These are phyloP conservation scores for Chromobotia macracanthus DNA, from an alignment of 2,797 vertebrate species.

Conservation along the genomic window DNA sequence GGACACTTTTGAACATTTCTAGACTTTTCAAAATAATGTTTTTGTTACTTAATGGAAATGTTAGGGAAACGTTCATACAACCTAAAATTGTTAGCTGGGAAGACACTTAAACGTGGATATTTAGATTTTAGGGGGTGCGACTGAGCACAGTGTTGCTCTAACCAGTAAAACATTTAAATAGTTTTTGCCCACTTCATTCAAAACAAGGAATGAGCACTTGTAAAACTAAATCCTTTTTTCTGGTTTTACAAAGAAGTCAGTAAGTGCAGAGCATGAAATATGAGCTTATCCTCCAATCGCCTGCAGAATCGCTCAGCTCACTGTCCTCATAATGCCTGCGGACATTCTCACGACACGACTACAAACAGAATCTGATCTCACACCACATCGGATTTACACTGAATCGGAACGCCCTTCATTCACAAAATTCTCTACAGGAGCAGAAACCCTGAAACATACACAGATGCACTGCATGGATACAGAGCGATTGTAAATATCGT, in stretches of 20 bases:
- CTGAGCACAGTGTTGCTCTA: constrained; percentile 29
- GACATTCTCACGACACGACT: not conserved
- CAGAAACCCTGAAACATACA: constrained; percentile 5
- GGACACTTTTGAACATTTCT: constrained; percentile 25
- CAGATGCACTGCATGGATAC: not conserved
- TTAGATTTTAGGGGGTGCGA: constrained; percentile 39
- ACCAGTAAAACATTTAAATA: constrained; percentile 48
- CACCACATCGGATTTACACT: not conserved
- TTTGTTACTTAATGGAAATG: too few species aligned
- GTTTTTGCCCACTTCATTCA: constrained; percentile 47
- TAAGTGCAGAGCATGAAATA: constrained; percentile 11
- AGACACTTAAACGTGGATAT: constrained; percentile 27
- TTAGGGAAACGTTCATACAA: too few species aligned
- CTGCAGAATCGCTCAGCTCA: constrained; percentile 17
- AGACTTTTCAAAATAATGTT: too few species aligned
- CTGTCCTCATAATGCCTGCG: not conserved
- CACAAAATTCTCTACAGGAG: not conserved
- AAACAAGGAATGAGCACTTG: constrained; percentile 22
- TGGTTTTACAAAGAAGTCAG: constrained; percentile 16
- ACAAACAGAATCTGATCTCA: not conserved
- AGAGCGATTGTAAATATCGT: not conserved
- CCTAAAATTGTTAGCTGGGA: constrained; percentile 3
- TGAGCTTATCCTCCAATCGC: constrained; percentile 1
- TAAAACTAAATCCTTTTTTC: constrained; percentile 26
- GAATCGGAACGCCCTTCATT: not conserved